Conservation (phyloP, 2,888 invertebrate species). For the Netelia fuscicornis region DNA sequence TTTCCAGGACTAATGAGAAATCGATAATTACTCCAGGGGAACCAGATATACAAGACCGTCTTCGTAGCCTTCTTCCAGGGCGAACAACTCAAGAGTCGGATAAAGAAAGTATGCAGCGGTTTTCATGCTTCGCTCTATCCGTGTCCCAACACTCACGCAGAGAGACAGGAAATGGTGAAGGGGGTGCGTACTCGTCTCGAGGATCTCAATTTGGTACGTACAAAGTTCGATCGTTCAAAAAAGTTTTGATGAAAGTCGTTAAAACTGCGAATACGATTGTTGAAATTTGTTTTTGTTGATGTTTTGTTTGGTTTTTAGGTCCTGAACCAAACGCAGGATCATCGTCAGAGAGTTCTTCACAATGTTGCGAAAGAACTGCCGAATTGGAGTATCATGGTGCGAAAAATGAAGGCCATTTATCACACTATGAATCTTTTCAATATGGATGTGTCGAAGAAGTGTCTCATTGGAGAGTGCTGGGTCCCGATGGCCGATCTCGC, state of each 20-base stretch:
- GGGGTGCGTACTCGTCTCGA: conserved; percentile 96
- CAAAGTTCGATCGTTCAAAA: neutral
- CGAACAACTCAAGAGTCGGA: conserved; percentile 94
- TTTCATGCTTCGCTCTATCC: conserved; percentile 97
- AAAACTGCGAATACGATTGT: neutral
- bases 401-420: conserved; percentile 97
- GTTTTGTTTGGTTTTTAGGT: conserved; percentile 87
- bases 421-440: conserved; percentile 97
- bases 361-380: conserved; percentile 95
- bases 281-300: neutral
- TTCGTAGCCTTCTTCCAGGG: conserved; percentile 97
- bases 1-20: conserved; percentile 46
- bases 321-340: conserved; percentile 94
- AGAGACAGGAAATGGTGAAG: conserved; percentile 95
- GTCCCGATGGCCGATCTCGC: conserved; percentile 92
- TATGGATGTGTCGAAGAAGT: conserved; percentile 99
- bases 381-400: conserved; percentile 94
- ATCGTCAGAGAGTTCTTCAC: conserved; percentile 93
- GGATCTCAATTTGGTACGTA: conserved; percentile 91
- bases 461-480: conserved; percentile 97
- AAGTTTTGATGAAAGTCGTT: neutral
- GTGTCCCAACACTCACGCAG: conserved; percentile 94
- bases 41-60: conserved; percentile 94
- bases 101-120: conserved; percentile 97
- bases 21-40: conserved; percentile 88